Base-by-base conservation (phyloP, 2,888 invertebrate species). In the Bursaphelenchus okinawaensis region DNA sequence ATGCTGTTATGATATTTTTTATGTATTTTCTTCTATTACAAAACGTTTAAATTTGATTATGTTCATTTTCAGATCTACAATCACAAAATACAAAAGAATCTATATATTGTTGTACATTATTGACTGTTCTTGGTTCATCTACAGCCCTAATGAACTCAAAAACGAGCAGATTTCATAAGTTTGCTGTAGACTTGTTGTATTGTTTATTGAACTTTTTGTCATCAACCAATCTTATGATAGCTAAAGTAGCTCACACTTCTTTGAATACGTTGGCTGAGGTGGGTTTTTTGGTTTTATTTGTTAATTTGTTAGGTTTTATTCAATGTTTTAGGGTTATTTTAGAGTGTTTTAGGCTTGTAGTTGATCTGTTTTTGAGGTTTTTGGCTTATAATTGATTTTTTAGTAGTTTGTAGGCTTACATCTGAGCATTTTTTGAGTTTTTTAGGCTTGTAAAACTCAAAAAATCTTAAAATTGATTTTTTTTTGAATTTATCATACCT, bases 221-320 rank as follows among this genome's bases (percentile, higher is more conserved):
- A 16, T 63, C 64, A n/a, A 63, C 61, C 3, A 63, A 61, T 63
- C 26, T 63, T 7, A 52, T 51, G 51, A n/a, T 50, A 7, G 31
- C 64, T 22, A 23, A n/a, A 27, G 64, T 59, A 16, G 50, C 64
- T 16, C 29, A 60, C n/a, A n/a, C n/a, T 1, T 52, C 50, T 23
- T 19, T 63, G 16, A 52, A 23, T 4, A 29, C 22, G 1, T 20
- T 55, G 20, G 61, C 63, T 4, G 55, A 27, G 57, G 63, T 60
- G 9, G 19, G 58, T 26, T 20, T 26, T 6, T 19, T 7, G 22
- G 9, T 55, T 4, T 9, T 22, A 19, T 9, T 6, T 4, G 6
- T 16, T 9, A 58, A n/a, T 57, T 8, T 31, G 23, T 7, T 51
- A 40, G 16, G 9, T 16, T 12, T 40, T 12, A 12, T n/a, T 40